Evolutionary conservation across 2,113 vertebrate species (phyloP).

Genomic region (Nerophis ophidion): DNA sequence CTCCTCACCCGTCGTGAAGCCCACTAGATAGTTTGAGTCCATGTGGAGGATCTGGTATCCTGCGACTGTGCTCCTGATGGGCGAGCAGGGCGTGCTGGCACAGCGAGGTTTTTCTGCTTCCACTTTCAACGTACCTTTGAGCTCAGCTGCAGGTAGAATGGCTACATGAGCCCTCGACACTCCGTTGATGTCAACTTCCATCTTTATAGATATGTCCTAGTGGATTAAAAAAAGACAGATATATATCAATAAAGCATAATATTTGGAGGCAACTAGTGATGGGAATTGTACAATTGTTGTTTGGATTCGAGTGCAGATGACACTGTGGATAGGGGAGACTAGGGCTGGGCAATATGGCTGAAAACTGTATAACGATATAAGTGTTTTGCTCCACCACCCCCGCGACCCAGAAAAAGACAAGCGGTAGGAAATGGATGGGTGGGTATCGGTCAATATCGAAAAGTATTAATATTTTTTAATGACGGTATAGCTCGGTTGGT

Average conservation of each 20-base stretch:
- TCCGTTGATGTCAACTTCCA: constrained; percentile 89
- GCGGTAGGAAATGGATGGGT: no score
- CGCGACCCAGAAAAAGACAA: no score
- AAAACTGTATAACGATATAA: no score
- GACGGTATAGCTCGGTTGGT: no score
- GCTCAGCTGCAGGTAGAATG: constrained; percentile 79
- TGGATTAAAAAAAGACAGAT: constrained; percentile 15
- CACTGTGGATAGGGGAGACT: no score
- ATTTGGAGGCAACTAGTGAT: no score
- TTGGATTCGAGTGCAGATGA: no score
- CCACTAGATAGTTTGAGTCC: constrained; percentile 94
- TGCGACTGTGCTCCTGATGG: constrained; percentile 81
- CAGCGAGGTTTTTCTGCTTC: constrained; percentile 87
- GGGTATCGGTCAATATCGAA: no score
- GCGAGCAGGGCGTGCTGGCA: constrained; percentile 91
- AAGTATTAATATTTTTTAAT: no score
- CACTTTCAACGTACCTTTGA: constrained; percentile 68
- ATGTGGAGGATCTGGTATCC: constrained; percentile 96
- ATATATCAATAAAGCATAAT: neutral
- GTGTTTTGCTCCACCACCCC: no score
- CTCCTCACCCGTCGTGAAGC: constrained; percentile 92
- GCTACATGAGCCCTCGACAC: constrained; percentile 76
- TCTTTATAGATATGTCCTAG: constrained; percentile 72
- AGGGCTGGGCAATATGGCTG: no score
- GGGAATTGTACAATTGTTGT: no score